Evolutionary conservation across 2,797 vertebrate species (phyloP).

Genomic region (Amblyraja radiata): DNA sequence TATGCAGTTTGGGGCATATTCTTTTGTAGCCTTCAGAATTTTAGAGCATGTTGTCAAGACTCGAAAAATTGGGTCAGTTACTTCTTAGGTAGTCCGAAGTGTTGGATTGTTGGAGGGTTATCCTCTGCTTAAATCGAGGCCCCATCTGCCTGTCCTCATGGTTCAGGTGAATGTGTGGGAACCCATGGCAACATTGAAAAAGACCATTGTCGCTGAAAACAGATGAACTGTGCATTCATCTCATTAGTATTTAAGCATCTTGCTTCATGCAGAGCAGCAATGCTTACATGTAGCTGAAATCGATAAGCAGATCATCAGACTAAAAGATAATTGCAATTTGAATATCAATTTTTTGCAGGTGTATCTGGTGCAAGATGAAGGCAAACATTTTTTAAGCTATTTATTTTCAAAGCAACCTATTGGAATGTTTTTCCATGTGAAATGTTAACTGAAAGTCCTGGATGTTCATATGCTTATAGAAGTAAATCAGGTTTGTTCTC

Average conservation of each 20-base stretch:
- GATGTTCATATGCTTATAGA: neutral
- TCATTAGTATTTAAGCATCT: neutral
- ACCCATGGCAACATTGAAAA: slow-evolving; percentile 18
- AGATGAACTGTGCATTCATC: slow-evolving; percentile 12
- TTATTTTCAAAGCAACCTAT: neutral
- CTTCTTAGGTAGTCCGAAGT: too few species aligned
- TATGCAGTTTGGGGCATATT: too few species aligned
- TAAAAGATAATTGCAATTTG: neutral
- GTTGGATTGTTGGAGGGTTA: neutral
- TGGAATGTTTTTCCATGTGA: neutral
- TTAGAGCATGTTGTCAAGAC: neutral
- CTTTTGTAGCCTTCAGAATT: neutral
- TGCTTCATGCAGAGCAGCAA: neutral
- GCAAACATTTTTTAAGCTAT: neutral
- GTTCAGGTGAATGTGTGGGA: slow-evolving; percentile 26
- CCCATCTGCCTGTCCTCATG: slow-evolving; percentile 18
- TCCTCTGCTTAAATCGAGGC: neutral
- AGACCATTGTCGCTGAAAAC: slow-evolving; percentile 20
- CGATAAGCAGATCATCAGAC: neutral
- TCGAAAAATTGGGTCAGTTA: too few species aligned
- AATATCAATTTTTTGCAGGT: neutral
- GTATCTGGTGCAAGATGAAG: neutral
- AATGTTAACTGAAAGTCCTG: neutral
- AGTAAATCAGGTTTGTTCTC: neutral
- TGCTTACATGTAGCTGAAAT: neutral